Percentiles rank a stretch among this genome's conserved stretches.
Conservation (phyloP, 2,113 vertebrate genomes). For the Malurus melanocephalus region DNA sequence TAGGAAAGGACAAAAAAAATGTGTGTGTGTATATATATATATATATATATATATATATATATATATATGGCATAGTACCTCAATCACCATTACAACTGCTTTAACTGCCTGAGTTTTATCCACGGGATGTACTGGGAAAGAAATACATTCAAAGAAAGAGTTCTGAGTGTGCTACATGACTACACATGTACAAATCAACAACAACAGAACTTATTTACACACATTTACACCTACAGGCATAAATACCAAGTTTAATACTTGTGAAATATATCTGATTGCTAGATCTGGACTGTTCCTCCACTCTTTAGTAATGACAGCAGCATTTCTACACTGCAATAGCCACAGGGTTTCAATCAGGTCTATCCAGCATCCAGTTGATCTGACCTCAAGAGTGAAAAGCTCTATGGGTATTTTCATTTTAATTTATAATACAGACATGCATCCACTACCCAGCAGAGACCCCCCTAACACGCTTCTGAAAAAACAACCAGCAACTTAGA, state of each 20-base stretch:
- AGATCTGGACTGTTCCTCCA: not conserved
- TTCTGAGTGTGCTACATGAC: not conserved
- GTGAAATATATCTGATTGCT: constrained; percentile 23
- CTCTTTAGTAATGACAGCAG: not conserved
- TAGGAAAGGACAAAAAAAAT: not conserved
- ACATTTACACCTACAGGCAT: not conserved
- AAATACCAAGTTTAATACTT: constrained; percentile 15
- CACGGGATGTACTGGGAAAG: not conserved
- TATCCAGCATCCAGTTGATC: not conserved
- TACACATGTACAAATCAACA: not conserved
- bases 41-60: not conserved
- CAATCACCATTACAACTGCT: not conserved
- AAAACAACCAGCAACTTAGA: not conserved
- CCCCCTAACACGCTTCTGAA: not conserved
- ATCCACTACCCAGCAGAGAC: not conserved
- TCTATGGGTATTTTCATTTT: not conserved
- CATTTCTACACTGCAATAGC: not conserved
- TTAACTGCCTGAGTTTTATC: not conserved
- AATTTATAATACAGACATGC: rapidly evolving
- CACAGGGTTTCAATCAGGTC: not conserved
- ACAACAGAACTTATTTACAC: constrained; percentile 11
- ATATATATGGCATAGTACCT: not conserved
- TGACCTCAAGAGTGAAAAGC: not conserved
- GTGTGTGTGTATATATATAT: not conserved
- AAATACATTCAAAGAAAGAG: constrained; percentile 43